These are phyloP conservation scores for Pseudanteris insignis DNA, from an alignment of 2,888 invertebrate genomes.

Conservation along the genomic window DNA sequence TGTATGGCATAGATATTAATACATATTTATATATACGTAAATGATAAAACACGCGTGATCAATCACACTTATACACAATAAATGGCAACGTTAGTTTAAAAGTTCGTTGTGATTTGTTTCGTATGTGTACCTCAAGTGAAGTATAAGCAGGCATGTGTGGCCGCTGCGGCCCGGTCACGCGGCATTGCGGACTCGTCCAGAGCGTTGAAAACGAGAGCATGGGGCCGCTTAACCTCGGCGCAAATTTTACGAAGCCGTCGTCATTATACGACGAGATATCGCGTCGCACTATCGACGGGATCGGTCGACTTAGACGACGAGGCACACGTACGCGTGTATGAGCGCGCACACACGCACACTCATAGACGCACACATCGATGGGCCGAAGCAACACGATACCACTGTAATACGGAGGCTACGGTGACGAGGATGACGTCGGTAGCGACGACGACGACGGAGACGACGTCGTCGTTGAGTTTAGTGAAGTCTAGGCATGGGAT, in stretches of 20 bases:
- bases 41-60: no score
- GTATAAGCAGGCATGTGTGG: conserved; percentile 13
- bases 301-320: conserved; percentile 16
- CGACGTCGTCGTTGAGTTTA: no score
- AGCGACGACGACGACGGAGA: no score
- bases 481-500: no score
- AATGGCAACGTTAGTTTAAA: no score
- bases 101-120: no score
- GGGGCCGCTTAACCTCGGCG: conserved; percentile 20
- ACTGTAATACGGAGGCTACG: no score
- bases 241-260: conserved; percentile 23
- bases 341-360: conserved; percentile 2
- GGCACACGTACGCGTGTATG: conserved; percentile 11
- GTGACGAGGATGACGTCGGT: no score
- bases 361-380: conserved; percentile 1
- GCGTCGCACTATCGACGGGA: conserved; percentile 29
- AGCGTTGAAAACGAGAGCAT: conserved; percentile 32
- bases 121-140: conserved; percentile 29
- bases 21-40: background rate
- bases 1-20: background rate
- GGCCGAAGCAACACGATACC: background rate
- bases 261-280: conserved; percentile 26
- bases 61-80: no score
- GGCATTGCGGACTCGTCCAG: conserved; percentile 38
- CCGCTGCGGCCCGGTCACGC: conserved; percentile 24